Evolutionary conservation across 2,113 vertebrate species (phyloP).

Genomic region (Hepsetus odoe): DNA sequence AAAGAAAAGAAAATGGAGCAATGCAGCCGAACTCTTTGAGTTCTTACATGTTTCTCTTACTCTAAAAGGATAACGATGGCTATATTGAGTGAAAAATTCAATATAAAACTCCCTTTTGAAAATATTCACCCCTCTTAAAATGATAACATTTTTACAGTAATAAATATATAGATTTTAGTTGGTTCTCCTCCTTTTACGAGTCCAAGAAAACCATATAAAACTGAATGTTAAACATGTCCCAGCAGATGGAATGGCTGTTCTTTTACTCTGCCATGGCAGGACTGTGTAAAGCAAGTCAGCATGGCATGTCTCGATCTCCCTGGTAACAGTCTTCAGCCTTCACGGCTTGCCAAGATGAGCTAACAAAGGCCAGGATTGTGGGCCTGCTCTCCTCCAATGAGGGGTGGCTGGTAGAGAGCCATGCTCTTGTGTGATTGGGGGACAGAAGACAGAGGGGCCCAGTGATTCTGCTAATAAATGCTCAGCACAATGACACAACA

Average conservation of each 20-base stretch:
- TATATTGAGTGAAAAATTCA: too few relatives aligned
- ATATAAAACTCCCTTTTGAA: too few relatives aligned
- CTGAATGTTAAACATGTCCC: constrained; percentile 23
- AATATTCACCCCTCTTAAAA: too few relatives aligned
- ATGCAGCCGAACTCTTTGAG: not conserved
- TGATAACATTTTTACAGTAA: too few relatives aligned
- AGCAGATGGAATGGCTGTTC: constrained; percentile 25
- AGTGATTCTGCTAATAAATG: constrained; percentile 66
- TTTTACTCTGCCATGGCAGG: constrained; percentile 19
- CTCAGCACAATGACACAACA: constrained; percentile 57
- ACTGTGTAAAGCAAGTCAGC: constrained; percentile 60
- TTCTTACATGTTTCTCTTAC: not conserved
- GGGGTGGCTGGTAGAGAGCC: constrained; percentile 64
- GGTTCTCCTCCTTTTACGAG: too few relatives aligned
- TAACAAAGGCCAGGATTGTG: constrained; percentile 79
- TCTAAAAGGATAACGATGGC: not conserved
- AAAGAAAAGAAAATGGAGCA: too few relatives aligned
- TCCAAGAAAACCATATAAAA: too few relatives aligned
- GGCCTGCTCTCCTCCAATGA: constrained; percentile 70
- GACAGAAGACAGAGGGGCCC: constrained; percentile 69
- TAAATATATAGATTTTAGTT: too few relatives aligned
- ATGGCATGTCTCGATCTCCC: constrained; percentile 73
- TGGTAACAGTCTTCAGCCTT: constrained; percentile 75
- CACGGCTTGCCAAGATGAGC: constrained; percentile 73
- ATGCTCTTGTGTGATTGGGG: constrained; percentile 75